Base-by-base conservation (phyloP, 2,888 invertebrate genomes). In the Torymus aiolomorphi region DNA sequence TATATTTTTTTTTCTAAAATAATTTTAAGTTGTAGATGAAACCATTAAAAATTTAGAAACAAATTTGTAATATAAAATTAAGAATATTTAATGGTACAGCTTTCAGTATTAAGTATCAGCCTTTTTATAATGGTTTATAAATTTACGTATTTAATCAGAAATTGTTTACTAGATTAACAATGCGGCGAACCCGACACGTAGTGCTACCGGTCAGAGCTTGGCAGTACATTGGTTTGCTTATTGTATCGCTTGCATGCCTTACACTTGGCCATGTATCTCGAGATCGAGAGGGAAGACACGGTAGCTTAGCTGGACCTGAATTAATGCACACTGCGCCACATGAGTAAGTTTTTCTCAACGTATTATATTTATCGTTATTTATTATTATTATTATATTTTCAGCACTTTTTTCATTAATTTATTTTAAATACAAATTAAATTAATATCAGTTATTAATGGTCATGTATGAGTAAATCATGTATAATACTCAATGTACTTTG, bases 231-330 rank as follows among this genome's bases (percentile, higher is more conserved):
- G 89, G 89, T 0, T 83, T 90, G 3, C 82, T 90, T 82, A 82
- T 89, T 18, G 88, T 90, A 16, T 90, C 89, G 13, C 83, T 90
- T 4, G 88, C 89, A 16, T 90, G 90, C 62, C 80, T 89, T 49
- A 89, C 89, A 0, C 83, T 89, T 13, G 89, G 89, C 16, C 84
- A 86, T 49, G 88, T 89, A 16, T 88, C 89, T 20, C 84, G 89
- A 24, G 89, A 89, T 71, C 86, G 88, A 20, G 89, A 88, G 83
- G 89, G 89, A 67, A 86, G 86, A 74, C 86, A 89, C 20, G 89
- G 88, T 74, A 89, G 86, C 75, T 84, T 89, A 4, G 88, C 87
- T 10, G 88, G 89, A 80, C 89, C 89, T 3, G 89, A 89, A 83
- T 84, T 89, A 16, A 80, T 85, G 82, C 89, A 89, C 59, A 85